A percentile compares a stretch with the other conserved stretches of the same genome.
Evolutionary conservation across 64 coral and sea anemone species (phyloP).

Genomic region (Exaiptasia diaphana): DNA sequence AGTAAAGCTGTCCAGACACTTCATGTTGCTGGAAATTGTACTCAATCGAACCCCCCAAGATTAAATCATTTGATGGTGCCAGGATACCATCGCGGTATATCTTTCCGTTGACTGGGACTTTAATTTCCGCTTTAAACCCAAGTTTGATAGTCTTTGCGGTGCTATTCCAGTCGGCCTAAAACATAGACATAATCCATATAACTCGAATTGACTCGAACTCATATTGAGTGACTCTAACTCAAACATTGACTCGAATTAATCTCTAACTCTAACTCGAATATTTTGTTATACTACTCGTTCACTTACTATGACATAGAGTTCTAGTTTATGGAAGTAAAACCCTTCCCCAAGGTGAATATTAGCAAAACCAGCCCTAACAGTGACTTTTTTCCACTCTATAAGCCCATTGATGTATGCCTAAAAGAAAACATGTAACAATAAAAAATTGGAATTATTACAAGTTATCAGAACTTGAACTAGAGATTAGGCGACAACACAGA

Average conservation of each 20-base stretch:
- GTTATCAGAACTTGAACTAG: too few species aligned
- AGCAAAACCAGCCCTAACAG: slow-evolving; percentile 43
- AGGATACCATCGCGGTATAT: slow-evolving; percentile 81
- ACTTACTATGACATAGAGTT: slow-evolving; percentile 78
- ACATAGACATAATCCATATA: too few species aligned
- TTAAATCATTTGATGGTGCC: slow-evolving; percentile 77
- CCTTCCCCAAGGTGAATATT: slow-evolving; percentile 74
- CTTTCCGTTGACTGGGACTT: slow-evolving; percentile 79
- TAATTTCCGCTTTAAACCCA: slow-evolving; percentile 81
- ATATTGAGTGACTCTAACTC: background rate
- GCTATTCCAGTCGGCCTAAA: slow-evolving; percentile 75
- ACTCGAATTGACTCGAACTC: background rate
- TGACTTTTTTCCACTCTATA: slow-evolving; percentile 77
- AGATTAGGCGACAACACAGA: too few species aligned
- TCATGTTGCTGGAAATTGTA: slow-evolving; percentile 64
- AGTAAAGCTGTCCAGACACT: slow-evolving; percentile 71
- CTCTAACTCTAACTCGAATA: too few species aligned
- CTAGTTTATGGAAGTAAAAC: slow-evolving; percentile 72
- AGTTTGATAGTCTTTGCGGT: slow-evolving; percentile 60
- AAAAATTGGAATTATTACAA: too few species aligned
- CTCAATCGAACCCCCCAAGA: slow-evolving; percentile 71
- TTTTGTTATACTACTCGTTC: too few species aligned
- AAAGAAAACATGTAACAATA: too few species aligned
- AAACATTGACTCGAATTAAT: background rate
- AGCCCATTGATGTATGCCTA: slow-evolving; percentile 70